Base-by-base conservation (phyloP, 2,888 invertebrate species). In the Erebia epiphron region DNA sequence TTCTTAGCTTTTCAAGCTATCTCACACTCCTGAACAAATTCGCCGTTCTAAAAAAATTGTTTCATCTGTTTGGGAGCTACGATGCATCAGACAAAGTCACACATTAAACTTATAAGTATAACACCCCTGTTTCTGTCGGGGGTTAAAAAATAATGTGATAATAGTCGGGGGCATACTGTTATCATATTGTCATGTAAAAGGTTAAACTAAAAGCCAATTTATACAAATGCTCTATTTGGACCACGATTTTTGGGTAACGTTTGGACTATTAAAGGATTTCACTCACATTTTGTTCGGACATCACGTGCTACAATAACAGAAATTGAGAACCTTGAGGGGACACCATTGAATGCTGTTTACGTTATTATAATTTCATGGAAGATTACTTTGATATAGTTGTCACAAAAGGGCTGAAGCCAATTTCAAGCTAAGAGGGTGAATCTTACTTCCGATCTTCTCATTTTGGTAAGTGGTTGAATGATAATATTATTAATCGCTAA, bases 331-430 rank as follows among this genome's bases (percentile, higher is more conserved):
- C 54, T 18, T 54, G 54, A 18, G 54, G 77, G 77, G 79, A 79
- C 81, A 79, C 73, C 79, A 77, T 75, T 79, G 79, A 82, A 83
- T 79, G 82, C 83, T 79, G 79, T 81, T 79, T 79, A 79, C 75
- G 72, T 75, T 87, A 89, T 88, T 85, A 81, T 90, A 88, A 90
- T 89, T 77, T 86, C 87, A 89, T 85, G 84, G 83, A 82, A 75
- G 73, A 77, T 79, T 16, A 61, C 61, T 60, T 50, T 60, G 58
- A 50, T 35, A 11, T 49, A 50, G 41, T 60, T 50, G 41, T 52
- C 35, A 18, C 41, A 61, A 41, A 52, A 18, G 61, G 60, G 60
- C 41, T 16, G 2, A 67, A 41, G 49, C 49, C 26, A 46, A 14
- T 49, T 49, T 35, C 13, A 62, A 21, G 62, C n/a, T 10, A 60